Base-by-base conservation (phyloP, 2,888 invertebrate species). In the Hermodice carunculata region DNA sequence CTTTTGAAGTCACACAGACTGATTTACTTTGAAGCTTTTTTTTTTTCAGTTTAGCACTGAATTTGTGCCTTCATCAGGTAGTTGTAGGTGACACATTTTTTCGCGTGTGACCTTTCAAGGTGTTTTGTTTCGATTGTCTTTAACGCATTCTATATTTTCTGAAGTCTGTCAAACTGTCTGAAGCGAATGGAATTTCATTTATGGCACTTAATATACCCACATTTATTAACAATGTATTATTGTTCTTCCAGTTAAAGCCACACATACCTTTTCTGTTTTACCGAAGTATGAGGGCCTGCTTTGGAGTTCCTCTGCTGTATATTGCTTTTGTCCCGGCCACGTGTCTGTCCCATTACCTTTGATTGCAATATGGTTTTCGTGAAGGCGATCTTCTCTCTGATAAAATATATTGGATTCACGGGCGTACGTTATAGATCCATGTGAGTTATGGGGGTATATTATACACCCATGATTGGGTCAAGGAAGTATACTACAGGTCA, bases 271-370 rank as follows among this genome's bases (percentile, higher is more conserved):
- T 31, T 42, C 43, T 19, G 22, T 24, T 3, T 56, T 42, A 26
- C 43, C 43, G 37, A 56, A 56, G 43, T 56, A 56, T 2, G 56
- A 56, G 8, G 17, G 22, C 11, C 11, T 8, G 51, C 8, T 11
- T 28, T 75, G 66, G 17, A 75, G 22, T 34, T 74, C 69, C 11
- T 72, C 61, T n/a, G 67, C 53, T 26, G 69, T 71, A 71, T 74
- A 75, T 6, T 32, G 34, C 22, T 71, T 69, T 0, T 72, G 44
- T 1, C 77, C 78, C 0, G 69, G 64, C 66, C 68, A 78, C 24
- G 53, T 43, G 1, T 14, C 32, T 0, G 72, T 64, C 2, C 67
- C 70, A 44, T 74, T 69, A 3, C 77, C 77, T 24, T 63, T 66
- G 8, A 56, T 61, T 0, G 78, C 67, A 28, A 77, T 43, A 43